Base-by-base conservation (phyloP, 1,140 invertebrate genomes). In the Drosophila takahashii region DNA sequence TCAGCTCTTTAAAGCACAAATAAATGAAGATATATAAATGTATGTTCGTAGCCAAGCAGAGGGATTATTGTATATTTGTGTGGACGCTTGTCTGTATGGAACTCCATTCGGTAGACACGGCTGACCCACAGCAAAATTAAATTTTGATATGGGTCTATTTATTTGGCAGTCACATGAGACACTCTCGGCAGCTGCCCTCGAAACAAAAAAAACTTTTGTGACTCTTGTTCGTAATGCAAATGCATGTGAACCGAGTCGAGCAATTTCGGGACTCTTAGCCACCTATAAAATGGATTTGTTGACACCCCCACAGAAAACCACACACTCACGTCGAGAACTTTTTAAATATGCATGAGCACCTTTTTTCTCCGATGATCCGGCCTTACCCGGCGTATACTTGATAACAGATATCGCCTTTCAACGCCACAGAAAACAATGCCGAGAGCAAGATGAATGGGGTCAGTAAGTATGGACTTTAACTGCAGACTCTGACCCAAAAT, bases 261-360 rank as follows among this genome's bases (percentile, higher is more conserved):
- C 51, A 45, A 66, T 76, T 53, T 57, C 53, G 29, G 53, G 58
- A 58, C 53, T 66, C 29, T 60, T 37, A 48, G 50, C 61, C 70
- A 81, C 61, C 77, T 76, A 48, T 54, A 76, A 77, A 75, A 79
- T 76, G 83, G 70, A 69, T 86, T 81, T 87, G 83, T 72, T 71
- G 69, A 75, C 78, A 70, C 44, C 57, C 52, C 44, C 18, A 15
- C n/a, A 47, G 41, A 45, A 51, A 34, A 51, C 11, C 58, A 64
- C 32, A 61, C 32, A 44, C 27, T 42, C 22, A 45, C 32, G 39
- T 18, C 16, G 42, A 57, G 32, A 66, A 75, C 60, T 83, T 85
- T 87, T 87, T 69, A 86, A 87, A 86, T 87, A 87, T 86, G 83
- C 83, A 87, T 86, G 70, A 87, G 71, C 74, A 86, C 81, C 81